phyloP scores from a whole-genome alignment of 1,140 invertebrate species.

The Orchestia grillus region DNA sequence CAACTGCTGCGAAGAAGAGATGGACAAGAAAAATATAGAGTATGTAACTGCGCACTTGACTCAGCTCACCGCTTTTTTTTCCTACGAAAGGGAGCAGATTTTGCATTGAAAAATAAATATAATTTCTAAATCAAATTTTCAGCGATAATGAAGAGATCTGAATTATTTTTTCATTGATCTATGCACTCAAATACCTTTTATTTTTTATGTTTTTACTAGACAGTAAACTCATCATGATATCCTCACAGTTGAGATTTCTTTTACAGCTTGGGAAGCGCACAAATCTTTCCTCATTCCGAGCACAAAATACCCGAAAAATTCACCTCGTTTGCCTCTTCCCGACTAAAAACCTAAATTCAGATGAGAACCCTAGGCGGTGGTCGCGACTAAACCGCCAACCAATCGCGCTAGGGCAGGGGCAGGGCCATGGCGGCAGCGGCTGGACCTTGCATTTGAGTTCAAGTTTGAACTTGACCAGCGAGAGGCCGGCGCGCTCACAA shows the following conservation, averaged over 20 bases:
- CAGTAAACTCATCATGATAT: no score
- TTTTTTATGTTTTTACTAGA: no score
- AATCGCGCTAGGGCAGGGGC: no score
- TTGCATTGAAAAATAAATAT: background rate
- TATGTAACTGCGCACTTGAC: background rate
- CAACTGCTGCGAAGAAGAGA: no score
- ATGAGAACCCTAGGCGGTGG: background rate
- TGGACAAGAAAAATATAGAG: background rate
- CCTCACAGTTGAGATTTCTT: no score
- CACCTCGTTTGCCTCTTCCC: background rate
- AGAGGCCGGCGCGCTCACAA: background rate
- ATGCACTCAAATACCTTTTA: no score
- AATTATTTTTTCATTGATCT: no score
- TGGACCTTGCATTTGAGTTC: background rate
- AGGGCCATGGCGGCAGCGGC: no score
- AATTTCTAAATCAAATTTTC: background rate
- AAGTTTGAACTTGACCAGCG: background rate
- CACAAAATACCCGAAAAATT: background rate
- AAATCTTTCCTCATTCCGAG: no score
- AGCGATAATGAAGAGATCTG: no score
- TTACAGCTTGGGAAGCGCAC: no score
- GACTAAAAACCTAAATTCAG: no score
- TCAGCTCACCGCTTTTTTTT: background rate
- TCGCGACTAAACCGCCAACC: background rate
- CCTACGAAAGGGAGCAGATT: background rate